phyloP scores from a whole-genome alignment of 2,797 vertebrate genomes.

The Neosalanx taihuensis region DNA sequence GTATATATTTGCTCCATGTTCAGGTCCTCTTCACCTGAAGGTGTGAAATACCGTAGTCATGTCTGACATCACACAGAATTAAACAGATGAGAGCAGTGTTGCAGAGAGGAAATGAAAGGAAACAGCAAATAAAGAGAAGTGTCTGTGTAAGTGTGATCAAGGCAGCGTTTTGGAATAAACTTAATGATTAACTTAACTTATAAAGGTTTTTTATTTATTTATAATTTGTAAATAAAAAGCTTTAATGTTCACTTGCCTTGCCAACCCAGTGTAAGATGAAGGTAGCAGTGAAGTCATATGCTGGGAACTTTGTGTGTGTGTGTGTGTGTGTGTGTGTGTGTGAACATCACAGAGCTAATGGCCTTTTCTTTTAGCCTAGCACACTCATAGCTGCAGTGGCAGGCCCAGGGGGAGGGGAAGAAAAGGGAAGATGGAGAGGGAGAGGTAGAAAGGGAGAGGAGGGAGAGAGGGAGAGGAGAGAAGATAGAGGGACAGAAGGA shows the following conservation, averaged over 20 bases:
- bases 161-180: too few species aligned
- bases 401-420: neutral
- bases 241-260: too few species aligned
- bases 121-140: constrained; percentile 51
- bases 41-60: constrained; percentile 48
- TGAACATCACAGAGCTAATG: neutral
- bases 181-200: too few species aligned
- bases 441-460: neutral
- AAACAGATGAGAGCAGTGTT: constrained; percentile 37
- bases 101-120: constrained; percentile 51
- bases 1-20: constrained; percentile 21
- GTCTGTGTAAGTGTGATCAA: constrained; percentile 9
- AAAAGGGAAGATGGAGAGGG: neutral
- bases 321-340: neutral
- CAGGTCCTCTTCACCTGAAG: neutral
- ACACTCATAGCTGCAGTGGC: neutral
- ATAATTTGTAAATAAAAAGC: too few species aligned
- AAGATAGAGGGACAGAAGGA: neutral
- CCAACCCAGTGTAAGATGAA: too few species aligned
- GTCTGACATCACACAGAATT: constrained; percentile 5
- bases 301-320: neutral
- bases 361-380: neutral
- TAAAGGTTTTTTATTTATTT: too few species aligned
- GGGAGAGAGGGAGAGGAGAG: constrained; percentile 19
- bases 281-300: neutral